These are phyloP conservation scores for Pangasius mekongensis DNA, from an alignment of 2,797 vertebrate genomes.

Conservation along the genomic window DNA sequence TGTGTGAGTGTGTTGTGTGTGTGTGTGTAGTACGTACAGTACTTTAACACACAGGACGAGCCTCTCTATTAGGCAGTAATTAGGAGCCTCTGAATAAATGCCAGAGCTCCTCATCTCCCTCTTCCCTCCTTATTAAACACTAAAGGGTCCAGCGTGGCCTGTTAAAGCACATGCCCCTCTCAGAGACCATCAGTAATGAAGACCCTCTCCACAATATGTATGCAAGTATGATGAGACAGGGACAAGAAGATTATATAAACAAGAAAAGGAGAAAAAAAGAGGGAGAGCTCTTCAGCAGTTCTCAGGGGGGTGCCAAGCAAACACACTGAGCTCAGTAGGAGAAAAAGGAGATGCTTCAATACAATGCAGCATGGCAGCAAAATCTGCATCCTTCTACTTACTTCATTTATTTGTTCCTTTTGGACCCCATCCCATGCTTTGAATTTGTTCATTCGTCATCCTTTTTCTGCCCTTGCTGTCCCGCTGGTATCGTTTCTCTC, in stretches of 20 bases:
- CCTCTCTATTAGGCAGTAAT: slow-evolving; percentile 49
- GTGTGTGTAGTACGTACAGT: slow-evolving; percentile 11
- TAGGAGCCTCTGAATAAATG: slow-evolving; percentile 37
- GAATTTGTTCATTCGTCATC: slow-evolving; percentile 16
- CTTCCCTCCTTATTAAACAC: slow-evolving; percentile 44
- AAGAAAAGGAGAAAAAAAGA: neutral
- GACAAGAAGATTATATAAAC: slow-evolving; percentile 5
- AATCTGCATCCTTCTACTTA: neutral
- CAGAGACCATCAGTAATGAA: slow-evolving; percentile 45
- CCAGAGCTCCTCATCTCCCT: slow-evolving; percentile 18
- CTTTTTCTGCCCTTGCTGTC: slow-evolving; percentile 8
- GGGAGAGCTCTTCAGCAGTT: slow-evolving; percentile 11
- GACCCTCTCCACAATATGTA: neutral
- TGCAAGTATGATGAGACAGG: neutral
- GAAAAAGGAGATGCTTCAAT: neutral
- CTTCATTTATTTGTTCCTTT: slow-evolving; percentile 16
- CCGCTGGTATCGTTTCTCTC: neutral
- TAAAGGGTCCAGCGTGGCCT: slow-evolving; percentile 47
- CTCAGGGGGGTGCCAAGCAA: slow-evolving; percentile 7
- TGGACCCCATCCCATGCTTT: slow-evolving; percentile 11
- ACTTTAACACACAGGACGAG: slow-evolving; percentile 25
- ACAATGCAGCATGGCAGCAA: slow-evolving; percentile 15
- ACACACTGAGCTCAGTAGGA: slow-evolving; percentile 13
- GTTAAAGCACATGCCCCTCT: slow-evolving; percentile 32
- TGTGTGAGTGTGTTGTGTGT: slow-evolving; percentile 37